A percentile compares a stretch with the other conserved stretches of the same genome.
Evolutionary conservation across 2,797 vertebrate genomes (phyloP).

Genomic region (Limosa lapponica): DNA sequence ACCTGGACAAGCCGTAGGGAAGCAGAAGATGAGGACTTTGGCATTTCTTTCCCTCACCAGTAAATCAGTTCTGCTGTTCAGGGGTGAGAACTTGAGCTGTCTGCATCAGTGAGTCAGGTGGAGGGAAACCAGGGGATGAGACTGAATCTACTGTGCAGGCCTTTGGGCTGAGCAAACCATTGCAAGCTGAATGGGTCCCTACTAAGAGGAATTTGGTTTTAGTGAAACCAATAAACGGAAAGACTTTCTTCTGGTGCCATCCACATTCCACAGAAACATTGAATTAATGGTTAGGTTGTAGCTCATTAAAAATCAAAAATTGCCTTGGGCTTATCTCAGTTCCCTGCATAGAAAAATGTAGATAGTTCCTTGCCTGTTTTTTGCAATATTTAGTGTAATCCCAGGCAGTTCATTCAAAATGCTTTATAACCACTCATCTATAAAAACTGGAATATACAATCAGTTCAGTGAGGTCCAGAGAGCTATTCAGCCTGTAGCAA

Average conservation of each 20-base stretch:
- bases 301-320: background rate
- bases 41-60: background rate
- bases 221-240: background rate
- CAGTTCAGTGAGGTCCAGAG: background rate
- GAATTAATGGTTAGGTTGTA: background rate
- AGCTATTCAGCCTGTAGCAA: background rate
- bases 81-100: background rate
- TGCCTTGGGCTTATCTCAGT: background rate
- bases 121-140: background rate
- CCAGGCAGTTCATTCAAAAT: background rate
- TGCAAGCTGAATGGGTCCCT: background rate
- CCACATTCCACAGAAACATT: background rate
- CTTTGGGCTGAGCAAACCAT: background rate
- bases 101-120: rapidly evolving
- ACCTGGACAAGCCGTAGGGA: background rate
- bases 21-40: background rate
- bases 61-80: background rate
- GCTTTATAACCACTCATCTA: background rate
- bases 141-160: background rate
- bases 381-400: background rate
- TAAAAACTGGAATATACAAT: background rate
- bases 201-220: background rate
- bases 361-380: background rate
- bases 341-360: background rate
- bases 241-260: background rate